A percentile compares a stretch with the other conserved stretches of the same genome.
Evolutionary conservation across 2,113 vertebrate genomes (phyloP).

Genomic region (Syngnathus typhle): DNA sequence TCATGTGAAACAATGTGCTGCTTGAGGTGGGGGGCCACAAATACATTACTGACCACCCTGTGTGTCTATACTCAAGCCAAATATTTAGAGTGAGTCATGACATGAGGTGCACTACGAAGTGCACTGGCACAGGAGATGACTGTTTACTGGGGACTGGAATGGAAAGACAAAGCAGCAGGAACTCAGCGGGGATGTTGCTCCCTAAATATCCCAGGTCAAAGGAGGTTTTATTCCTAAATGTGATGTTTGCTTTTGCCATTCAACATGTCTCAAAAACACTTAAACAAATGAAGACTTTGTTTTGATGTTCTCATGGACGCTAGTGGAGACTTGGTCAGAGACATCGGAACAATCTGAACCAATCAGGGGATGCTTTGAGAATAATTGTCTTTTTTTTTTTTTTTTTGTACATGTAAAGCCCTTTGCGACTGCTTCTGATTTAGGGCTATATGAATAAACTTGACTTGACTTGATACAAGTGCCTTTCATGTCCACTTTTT

Average conservation of each 20-base stretch:
- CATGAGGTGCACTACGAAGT: slow-evolving; percentile 32
- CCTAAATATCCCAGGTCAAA: slow-evolving; percentile 48
- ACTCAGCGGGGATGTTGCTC: slow-evolving; percentile 25
- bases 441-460: too few relatives aligned
- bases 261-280: not conserved
- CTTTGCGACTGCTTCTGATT: too few relatives aligned
- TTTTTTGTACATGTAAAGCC: too few relatives aligned
- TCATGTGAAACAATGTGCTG: slow-evolving; percentile 1
- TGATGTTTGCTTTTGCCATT: not conserved
- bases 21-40: not conserved
- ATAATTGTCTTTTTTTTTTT: too few relatives aligned
- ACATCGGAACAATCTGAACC: not conserved
- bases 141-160: slow-evolving; percentile 50
- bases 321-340: not conserved
- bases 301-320: not conserved
- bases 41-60: not conserved
- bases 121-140: slow-evolving; percentile 21
- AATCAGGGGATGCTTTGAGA: too few relatives aligned
- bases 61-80: slow-evolving; percentile 33
- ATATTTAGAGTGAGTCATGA: slow-evolving; percentile 38
- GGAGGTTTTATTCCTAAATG: slow-evolving; percentile 27
- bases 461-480: too few relatives aligned
- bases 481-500: not conserved
- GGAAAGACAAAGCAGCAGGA: slow-evolving; percentile 53
- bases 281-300: not conserved